Evolutionary conservation across 2,113 vertebrate species (phyloP).

Genomic region (Plectropomus leopardus): DNA sequence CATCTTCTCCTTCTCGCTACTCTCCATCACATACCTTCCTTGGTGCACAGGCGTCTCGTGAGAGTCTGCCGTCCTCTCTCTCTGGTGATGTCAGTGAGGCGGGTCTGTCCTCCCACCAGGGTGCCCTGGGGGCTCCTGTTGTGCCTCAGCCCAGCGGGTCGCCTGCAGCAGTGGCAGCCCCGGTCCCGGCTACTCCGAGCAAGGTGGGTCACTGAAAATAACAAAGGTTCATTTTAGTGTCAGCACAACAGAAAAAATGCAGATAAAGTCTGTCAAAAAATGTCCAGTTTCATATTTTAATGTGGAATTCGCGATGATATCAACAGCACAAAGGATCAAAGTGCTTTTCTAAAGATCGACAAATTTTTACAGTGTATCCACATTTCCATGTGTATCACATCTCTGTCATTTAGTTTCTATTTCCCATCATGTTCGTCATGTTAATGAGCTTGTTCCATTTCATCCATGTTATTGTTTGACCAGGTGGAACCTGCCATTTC

Average conservation of each 20-base stretch:
- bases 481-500: conserved; percentile 73
- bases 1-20: not conserved
- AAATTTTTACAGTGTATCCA: not conserved
- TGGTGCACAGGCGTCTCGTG: conserved; percentile 73
- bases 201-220: conserved; percentile 86
- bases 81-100: conserved; percentile 89
- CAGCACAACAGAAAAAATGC: not conserved
- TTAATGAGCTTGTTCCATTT: conserved; percentile 31
- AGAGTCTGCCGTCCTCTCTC: conserved; percentile 84
- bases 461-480: conserved; percentile 56
- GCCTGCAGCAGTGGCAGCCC: conserved; percentile 80
- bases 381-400: not conserved
- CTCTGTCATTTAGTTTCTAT: not conserved
- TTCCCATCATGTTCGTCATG: not conserved
- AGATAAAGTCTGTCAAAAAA: too few relatives aligned
- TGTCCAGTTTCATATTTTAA: not conserved
- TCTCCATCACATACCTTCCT: not conserved
- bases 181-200: conserved; percentile 84
- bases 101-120: conserved; percentile 90
- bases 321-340: not conserved
- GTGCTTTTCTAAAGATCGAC: not conserved
- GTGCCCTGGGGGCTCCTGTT: conserved; percentile 89
- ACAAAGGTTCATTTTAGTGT: not conserved
- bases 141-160: conserved; percentile 85
- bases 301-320: not conserved